Conservation (phyloP, 2,888 invertebrate genomes). For the Aphrophora alni region DNA sequence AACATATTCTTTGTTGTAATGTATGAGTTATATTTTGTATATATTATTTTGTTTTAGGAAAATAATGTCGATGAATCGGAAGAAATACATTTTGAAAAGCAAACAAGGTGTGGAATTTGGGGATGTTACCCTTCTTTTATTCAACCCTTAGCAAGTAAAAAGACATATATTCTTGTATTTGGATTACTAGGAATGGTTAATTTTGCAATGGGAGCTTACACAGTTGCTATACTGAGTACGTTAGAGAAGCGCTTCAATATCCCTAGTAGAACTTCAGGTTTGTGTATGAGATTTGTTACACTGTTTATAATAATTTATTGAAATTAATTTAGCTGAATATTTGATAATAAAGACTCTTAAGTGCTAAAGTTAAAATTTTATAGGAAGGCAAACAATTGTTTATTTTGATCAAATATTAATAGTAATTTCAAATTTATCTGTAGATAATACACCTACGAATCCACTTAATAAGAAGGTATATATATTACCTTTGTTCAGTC, state of each 20-base stretch:
- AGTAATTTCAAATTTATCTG: too few relatives aligned
- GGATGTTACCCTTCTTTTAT: conserved; percentile 59
- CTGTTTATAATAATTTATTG: too few relatives aligned
- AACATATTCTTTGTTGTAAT: neutral
- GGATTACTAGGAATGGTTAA: conserved; percentile 69
- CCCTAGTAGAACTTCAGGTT: conserved; percentile 70
- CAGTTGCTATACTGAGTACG: conserved; percentile 69
- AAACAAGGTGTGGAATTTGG: conserved; percentile 47
- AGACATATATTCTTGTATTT: conserved; percentile 66
- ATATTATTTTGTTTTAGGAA: neutral
- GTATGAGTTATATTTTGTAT: neutral
- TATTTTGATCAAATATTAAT: too few relatives aligned
- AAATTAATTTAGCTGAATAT: too few relatives aligned
- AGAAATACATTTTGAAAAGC: conserved; percentile 6
- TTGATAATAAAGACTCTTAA: too few relatives aligned
- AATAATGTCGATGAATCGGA: neutral
- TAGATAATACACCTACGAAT: too few relatives aligned
- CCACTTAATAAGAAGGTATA: too few relatives aligned
- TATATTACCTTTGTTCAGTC: too few relatives aligned
- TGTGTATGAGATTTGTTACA: neutral
- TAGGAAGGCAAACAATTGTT: too few relatives aligned
- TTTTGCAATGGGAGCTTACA: conserved; percentile 70
- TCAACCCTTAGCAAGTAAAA: conserved; percentile 64
- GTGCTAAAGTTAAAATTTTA: too few relatives aligned
- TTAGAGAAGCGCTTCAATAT: conserved; percentile 72